phyloP scores from a whole-genome alignment of 2,797 vertebrate genomes.

The Onychomys leucogaster region DNA sequence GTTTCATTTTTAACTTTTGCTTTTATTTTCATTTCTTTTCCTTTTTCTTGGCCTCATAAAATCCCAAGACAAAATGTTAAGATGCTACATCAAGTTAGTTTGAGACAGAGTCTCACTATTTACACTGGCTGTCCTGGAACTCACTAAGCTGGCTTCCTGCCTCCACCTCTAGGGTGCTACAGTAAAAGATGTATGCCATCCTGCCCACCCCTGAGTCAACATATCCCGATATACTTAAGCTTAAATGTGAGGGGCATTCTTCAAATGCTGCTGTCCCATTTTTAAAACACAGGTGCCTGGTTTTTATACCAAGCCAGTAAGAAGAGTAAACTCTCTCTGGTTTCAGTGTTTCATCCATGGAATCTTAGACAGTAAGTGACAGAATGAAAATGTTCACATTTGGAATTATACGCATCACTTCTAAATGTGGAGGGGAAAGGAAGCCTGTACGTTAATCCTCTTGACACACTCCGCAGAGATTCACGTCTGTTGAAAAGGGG shows the following conservation, averaged over 20 bases:
- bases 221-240: not conserved
- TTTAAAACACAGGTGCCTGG: not conserved
- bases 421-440: not conserved
- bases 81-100: not conserved
- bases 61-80: not conserved
- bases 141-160: not conserved
- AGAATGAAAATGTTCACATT: not conserved
- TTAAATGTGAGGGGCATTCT: not conserved
- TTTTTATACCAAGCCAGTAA: not conserved
- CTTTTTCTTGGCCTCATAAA: not conserved
- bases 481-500: not conserved
- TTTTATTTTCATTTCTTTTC: slow-evolving; percentile 23
- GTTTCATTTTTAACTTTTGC: slow-evolving; percentile 28
- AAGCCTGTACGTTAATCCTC: not conserved
- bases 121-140: not conserved
- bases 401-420: not conserved
- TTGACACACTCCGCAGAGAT: not conserved
- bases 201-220: not conserved
- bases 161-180: not conserved
- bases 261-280: not conserved
- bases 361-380: not conserved
- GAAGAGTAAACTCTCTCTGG: not conserved
- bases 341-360: not conserved
- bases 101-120: not conserved
- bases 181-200: not conserved